Evolutionary conservation across 2,113 vertebrate genomes (phyloP).

Genomic region (Oceanodroma tethys): DNA sequence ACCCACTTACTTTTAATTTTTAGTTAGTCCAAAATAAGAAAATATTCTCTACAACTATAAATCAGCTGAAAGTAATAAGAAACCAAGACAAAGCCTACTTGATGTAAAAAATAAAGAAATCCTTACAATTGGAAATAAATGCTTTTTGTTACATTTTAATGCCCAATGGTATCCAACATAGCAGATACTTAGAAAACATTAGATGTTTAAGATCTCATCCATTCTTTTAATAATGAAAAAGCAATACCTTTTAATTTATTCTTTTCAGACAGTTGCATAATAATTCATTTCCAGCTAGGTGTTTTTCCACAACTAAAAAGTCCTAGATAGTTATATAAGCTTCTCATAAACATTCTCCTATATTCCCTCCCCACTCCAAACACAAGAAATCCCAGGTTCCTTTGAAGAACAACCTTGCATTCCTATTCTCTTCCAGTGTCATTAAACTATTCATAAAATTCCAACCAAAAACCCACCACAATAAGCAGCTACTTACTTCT

Average conservation of each 20-base stretch:
- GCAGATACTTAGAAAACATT: background rate
- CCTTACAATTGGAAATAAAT: background rate
- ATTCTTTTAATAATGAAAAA: background rate
- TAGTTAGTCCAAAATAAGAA: background rate
- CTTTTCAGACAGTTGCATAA: background rate
- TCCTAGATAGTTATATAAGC: background rate
- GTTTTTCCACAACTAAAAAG: background rate
- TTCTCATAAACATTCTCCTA: background rate
- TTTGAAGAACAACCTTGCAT: background rate
- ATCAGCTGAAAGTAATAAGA: background rate
- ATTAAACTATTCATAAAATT: background rate
- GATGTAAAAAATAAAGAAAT: background rate
- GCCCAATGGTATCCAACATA: background rate
- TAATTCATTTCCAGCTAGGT: background rate
- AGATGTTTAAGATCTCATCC: background rate
- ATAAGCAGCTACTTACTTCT: constrained; percentile 76
- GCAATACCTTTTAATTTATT: background rate
- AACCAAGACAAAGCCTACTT: background rate
- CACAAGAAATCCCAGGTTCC: background rate
- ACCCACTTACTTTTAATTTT: background rate
- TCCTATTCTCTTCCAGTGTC: background rate
- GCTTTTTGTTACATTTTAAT: background rate
- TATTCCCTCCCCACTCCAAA: background rate
- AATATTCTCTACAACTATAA: background rate
- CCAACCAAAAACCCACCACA: background rate